Evolutionary conservation across 2,113 vertebrate genomes (phyloP).

Genomic region (Thermophis baileyi): DNA sequence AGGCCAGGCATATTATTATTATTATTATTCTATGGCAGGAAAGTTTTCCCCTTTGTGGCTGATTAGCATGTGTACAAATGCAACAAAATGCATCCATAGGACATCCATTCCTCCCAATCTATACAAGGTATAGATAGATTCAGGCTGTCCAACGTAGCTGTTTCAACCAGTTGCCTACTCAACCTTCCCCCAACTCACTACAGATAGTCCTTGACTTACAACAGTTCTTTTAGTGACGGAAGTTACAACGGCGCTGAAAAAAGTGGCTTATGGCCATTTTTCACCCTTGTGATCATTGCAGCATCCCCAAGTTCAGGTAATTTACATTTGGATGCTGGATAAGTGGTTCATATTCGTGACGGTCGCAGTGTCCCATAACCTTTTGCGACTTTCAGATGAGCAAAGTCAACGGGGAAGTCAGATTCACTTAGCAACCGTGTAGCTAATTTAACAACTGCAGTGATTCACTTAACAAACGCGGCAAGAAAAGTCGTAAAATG

Average conservation of each 20-base stretch:
- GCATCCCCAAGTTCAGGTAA: not conserved
- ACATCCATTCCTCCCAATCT: not conserved
- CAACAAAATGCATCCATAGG: not conserved
- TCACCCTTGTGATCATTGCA: too few relatives aligned
- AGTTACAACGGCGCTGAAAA: not conserved
- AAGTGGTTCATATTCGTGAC: too few relatives aligned
- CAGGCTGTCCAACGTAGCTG: not conserved
- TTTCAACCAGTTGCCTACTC: not conserved
- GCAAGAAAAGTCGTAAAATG: too few relatives aligned
- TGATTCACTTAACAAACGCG: too few relatives aligned
- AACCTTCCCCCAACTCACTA: not conserved
- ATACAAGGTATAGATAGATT: not conserved
- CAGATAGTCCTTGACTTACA: not conserved
- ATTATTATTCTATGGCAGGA: not conserved
- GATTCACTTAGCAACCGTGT: too few relatives aligned
- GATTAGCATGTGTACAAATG: not conserved
- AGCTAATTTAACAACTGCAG: too few relatives aligned
- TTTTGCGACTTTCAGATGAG: too few relatives aligned
- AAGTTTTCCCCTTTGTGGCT: not conserved
- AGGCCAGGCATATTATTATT: not conserved
- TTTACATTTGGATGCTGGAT: too few relatives aligned
- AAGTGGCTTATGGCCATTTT: not conserved
- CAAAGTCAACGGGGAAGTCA: too few relatives aligned
- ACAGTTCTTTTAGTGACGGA: not conserved
- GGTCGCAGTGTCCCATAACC: too few relatives aligned